Evolutionary conservation across 2,888 invertebrate species (phyloP).

Genomic region (Hymenopus coronatus): DNA sequence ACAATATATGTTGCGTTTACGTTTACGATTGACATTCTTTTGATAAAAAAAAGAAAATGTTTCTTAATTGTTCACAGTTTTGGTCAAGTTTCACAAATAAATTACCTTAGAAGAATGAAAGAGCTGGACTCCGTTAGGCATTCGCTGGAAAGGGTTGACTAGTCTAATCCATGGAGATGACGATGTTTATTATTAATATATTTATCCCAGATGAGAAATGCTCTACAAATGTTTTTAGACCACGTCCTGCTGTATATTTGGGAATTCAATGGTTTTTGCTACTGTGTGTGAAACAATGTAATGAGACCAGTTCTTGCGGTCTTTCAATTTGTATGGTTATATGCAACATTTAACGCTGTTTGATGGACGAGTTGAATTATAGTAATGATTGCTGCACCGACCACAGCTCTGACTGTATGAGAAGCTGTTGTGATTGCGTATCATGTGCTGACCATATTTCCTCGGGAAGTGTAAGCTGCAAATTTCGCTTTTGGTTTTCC

Average conservation of each 20-base stretch:
- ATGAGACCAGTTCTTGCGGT: not conserved
- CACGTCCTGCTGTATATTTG: not conserved
- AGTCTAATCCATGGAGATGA: no score
- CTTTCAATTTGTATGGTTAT: not conserved
- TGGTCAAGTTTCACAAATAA: no score
- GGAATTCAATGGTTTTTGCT: not conserved
- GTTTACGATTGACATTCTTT: no score
- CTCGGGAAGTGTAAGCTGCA: not conserved
- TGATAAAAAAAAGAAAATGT: no score
- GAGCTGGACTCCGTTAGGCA: no score
- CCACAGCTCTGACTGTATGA: not conserved
- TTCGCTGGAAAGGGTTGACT: no score
- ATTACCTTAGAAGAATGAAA: no score
- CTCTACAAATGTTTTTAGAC: no score
- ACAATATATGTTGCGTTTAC: no score
- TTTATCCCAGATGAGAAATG: no score
- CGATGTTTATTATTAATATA: no score
- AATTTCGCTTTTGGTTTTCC: not conserved
- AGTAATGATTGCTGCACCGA: not conserved
- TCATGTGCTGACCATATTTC: not conserved
- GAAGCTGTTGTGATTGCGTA: not conserved
- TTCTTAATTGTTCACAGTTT: no score
- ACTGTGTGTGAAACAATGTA: not conserved
- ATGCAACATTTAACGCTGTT: not conserved
- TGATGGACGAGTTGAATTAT: not conserved